Evolutionary conservation across 2,888 invertebrate genomes (phyloP).

Genomic region (Polydrusus pterygomalis): DNA sequence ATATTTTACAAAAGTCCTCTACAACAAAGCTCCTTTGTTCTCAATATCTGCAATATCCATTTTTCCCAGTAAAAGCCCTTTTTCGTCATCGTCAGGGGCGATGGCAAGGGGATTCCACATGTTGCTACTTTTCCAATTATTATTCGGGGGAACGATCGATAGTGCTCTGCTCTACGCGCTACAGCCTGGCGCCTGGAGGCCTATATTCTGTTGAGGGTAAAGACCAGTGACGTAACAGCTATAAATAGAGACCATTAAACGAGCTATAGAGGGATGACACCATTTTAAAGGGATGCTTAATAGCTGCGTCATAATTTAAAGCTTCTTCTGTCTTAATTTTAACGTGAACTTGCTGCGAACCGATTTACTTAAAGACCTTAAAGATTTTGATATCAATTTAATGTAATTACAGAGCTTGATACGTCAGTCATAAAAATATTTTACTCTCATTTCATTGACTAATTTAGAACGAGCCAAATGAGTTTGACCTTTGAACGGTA

Average conservation of each 20-base stretch:
- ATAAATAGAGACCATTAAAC: slow-evolving; percentile 16
- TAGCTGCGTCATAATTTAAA: too few relatives aligned
- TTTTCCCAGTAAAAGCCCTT: background rate
- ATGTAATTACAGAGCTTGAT: slow-evolving; percentile 1
- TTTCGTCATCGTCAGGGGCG: slow-evolving; percentile 1
- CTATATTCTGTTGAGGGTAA: slow-evolving; percentile 35
- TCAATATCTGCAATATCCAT: background rate
- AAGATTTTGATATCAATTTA: background rate
- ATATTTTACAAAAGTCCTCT: too few relatives aligned
- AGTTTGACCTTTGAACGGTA: background rate
- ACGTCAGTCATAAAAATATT: slow-evolving; percentile 1
- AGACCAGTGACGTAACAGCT: slow-evolving; percentile 30
- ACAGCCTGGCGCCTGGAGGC: slow-evolving; percentile 45
- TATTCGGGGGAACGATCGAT: slow-evolving; percentile 42
- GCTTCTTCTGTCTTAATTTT: too few relatives aligned
- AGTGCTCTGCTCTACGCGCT: slow-evolving; percentile 33
- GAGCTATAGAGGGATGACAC: background rate
- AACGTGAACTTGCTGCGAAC: too few relatives aligned
- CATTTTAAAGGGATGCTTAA: background rate
- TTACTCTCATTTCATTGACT: background rate
- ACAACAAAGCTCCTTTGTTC: slow-evolving; percentile 2
- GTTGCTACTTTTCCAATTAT: slow-evolving; percentile 43
- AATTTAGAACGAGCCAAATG: background rate
- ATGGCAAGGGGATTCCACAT: slow-evolving; percentile 39
- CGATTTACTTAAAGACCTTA: too few relatives aligned